These are phyloP conservation scores for Tarsius wallacei DNA, from an alignment of 2,797 vertebrate genomes.

Conservation along the genomic window DNA sequence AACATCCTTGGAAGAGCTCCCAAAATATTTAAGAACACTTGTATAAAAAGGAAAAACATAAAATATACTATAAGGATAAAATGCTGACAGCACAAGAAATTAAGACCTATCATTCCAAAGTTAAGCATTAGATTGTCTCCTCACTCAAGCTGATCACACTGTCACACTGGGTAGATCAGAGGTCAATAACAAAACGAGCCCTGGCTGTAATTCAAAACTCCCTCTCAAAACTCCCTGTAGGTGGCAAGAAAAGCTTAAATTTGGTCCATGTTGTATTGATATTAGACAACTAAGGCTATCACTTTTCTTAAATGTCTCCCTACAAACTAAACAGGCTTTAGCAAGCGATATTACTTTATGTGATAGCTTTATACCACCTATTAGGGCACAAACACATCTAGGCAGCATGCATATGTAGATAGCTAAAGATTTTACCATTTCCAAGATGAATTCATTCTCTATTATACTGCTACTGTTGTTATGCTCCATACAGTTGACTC, in stretches of 20 bases:
- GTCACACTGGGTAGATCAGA: not conserved
- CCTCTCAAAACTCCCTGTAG: not conserved
- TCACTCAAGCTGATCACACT: not conserved
- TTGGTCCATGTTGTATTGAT: constrained; percentile 12
- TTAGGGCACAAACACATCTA: constrained; percentile 44
- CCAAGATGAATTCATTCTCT: not conserved
- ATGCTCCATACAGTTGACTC: not conserved
- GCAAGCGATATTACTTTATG: constrained; percentile 15
- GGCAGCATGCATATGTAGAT: not conserved
- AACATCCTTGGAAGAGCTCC: constrained; percentile 35
- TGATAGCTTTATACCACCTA: not conserved
- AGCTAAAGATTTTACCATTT: constrained; percentile 13
- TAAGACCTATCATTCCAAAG: constrained; percentile 43
- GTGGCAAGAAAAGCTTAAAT: constrained; percentile 13
- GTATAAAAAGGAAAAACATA: not conserved
- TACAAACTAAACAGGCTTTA: constrained; percentile 47
- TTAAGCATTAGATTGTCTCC: constrained; percentile 37
- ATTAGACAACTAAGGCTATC: constrained; percentile 46
- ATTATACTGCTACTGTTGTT: not conserved
- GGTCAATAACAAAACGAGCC: not conserved
- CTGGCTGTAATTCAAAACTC: constrained; percentile 9
- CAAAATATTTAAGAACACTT: constrained; percentile 54
- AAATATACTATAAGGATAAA: constrained; percentile 22
- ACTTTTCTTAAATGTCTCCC: constrained; percentile 41
- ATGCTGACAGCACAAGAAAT: not conserved